These are phyloP conservation scores for Lynx canadensis DNA, from an alignment of 2,113 vertebrate species.

Conservation along the genomic window DNA sequence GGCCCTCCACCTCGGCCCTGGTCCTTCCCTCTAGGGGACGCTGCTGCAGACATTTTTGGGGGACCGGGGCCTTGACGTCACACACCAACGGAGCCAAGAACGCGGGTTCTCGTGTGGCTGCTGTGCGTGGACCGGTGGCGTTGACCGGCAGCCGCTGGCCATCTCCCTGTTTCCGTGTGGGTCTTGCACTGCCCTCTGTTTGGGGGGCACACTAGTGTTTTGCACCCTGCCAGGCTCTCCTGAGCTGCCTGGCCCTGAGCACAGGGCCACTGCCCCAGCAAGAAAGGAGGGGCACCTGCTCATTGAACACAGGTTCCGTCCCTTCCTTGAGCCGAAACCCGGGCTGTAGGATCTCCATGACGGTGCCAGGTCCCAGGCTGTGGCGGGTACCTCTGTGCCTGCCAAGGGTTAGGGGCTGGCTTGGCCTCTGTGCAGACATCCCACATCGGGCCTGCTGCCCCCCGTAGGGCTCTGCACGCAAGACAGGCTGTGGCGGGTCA, in stretches of 20 bases:
- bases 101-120: too few species aligned
- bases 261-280: neutral
- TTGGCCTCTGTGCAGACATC: neutral
- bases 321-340: too few species aligned
- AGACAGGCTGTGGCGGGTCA: too few species aligned
- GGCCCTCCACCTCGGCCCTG: neutral
- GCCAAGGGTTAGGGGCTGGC: neutral
- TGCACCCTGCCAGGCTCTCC: accelerated
- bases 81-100: accelerated
- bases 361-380: neutral
- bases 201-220: accelerated
- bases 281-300: neutral
- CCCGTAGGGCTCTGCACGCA: accelerated
- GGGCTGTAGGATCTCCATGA: neutral
- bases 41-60: neutral
- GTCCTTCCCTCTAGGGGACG: too few species aligned
- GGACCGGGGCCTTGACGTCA: neutral
- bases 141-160: neutral
- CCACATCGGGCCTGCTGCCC: neutral
- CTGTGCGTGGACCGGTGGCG: too few species aligned
- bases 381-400: neutral
- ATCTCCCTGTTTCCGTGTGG: too few species aligned
- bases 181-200: neutral
- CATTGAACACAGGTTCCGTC: accelerated
- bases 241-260: neutral